Evolutionary conservation across 2,888 invertebrate species (phyloP).

Genomic region (Pristionchus arcanus): DNA sequence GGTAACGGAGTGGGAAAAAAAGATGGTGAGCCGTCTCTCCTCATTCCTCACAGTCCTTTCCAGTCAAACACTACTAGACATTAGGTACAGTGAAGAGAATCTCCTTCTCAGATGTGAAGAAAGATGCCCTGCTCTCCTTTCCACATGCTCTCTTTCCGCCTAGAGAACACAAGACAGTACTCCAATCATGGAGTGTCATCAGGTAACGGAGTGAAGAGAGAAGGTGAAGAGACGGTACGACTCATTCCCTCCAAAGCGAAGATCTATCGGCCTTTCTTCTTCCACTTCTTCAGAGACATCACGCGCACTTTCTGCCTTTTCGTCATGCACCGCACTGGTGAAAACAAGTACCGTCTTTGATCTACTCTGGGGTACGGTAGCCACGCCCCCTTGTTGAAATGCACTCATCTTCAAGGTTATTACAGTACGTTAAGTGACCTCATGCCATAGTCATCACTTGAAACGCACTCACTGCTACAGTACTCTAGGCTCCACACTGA

Average conservation of each 20-base stretch:
- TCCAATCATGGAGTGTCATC: no score
- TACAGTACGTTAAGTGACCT: no score
- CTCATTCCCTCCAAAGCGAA: background rate
- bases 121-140: no score
- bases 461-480: background rate
- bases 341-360: background rate
- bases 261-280: constrained; percentile 44
- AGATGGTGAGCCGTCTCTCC: background rate
- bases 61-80: no score
- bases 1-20: no score
- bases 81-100: no score
- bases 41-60: background rate
- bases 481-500: background rate
- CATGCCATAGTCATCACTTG: no score
- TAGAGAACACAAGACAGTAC: no score
- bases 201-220: background rate
- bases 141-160: no score
- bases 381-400: background rate
- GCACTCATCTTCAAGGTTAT: background rate
- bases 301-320: constrained; percentile 24
- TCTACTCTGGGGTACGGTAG: background rate
- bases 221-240: background rate
- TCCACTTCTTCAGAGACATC: background rate
- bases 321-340: constrained; percentile 6
- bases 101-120: no score